Evolutionary conservation across 2,113 vertebrate genomes (phyloP).

Genomic region (Saccopteryx bilineata): DNA sequence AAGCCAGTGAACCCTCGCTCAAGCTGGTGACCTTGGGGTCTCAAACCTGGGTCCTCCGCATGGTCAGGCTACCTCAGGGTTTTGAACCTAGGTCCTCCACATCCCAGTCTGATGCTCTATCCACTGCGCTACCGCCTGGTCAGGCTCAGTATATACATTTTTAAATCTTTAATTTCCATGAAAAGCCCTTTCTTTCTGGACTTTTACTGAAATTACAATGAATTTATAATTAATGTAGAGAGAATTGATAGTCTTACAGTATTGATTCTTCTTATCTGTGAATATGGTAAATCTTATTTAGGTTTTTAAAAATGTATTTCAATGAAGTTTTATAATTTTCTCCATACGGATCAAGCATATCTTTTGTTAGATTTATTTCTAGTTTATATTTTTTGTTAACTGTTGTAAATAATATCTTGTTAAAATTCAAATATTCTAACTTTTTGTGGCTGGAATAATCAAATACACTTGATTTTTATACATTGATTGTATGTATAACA

Average conservation of each 20-base stretch:
- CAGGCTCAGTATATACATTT: neutral
- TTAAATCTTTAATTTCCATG: conserved; percentile 21
- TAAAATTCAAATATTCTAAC: conserved; percentile 30
- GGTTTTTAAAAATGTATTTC: neutral
- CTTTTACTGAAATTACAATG: conserved; percentile 1
- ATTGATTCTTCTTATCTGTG: neutral
- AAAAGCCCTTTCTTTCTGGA: neutral
- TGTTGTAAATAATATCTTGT: neutral
- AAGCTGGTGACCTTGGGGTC: too few relatives aligned
- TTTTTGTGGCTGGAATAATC: neutral
- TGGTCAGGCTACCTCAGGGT: too few relatives aligned
- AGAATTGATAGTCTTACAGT: neutral
- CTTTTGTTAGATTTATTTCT: conserved; percentile 35
- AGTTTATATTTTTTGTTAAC: conserved; percentile 43
- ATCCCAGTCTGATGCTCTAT: too few relatives aligned
- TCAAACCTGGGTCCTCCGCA: too few relatives aligned
- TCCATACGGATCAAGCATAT: neutral
- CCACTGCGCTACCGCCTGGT: too few relatives aligned
- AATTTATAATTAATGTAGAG: conserved; percentile 30
- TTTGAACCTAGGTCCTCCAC: too few relatives aligned
- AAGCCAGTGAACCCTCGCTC: too few relatives aligned
- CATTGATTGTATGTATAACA: neutral
- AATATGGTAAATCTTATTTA: neutral
- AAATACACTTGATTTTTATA: neutral
- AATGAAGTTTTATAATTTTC: neutral